Conservation (phyloP, 1,140 invertebrate species). For the Patella vulgata region DNA sequence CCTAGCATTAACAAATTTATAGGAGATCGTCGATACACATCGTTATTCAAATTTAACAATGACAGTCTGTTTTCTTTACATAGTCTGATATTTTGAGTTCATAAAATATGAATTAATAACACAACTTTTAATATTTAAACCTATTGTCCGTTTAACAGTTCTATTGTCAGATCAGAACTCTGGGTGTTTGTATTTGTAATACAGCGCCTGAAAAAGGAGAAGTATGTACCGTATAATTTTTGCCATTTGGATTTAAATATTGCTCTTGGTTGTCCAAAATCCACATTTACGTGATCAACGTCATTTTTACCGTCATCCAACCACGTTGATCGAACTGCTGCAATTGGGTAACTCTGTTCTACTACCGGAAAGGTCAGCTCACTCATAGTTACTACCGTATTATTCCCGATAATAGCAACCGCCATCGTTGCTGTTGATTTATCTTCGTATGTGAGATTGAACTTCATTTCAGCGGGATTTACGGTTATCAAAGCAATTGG, state of each 20-base stretch:
- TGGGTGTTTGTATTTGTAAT: constrained; percentile 46
- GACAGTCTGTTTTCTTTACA: too few species aligned
- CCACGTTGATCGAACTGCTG: constrained; percentile 48
- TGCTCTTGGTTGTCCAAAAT: constrained; percentile 24
- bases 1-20: too few species aligned
- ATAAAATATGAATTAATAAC: too few species aligned
- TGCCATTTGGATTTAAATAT: constrained; percentile 27
- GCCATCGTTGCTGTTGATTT: constrained; percentile 19
- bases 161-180: constrained; percentile 46
- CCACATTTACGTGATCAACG: constrained; percentile 41
- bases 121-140: too few species aligned
- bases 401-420: constrained; percentile 20
- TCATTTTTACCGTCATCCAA: constrained; percentile 43
- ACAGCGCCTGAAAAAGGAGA: constrained; percentile 48
- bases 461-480: constrained; percentile 16
- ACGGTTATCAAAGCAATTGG: constrained; percentile 31
- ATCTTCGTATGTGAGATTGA: constrained; percentile 37
- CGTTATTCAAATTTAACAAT: too few species aligned
- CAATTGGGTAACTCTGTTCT: constrained; percentile 25
- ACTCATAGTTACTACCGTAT: constrained; percentile 30
- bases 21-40: too few species aligned
- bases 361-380: constrained; percentile 19
- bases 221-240: constrained; percentile 26
- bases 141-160: too few species aligned
- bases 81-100: too few species aligned